Percentiles rank a stretch among this genome's conserved stretches.
These are phyloP conservation scores for Campopleginae sp. DNA, from an alignment of 2,888 invertebrate genomes.

Conservation along the genomic window DNA sequence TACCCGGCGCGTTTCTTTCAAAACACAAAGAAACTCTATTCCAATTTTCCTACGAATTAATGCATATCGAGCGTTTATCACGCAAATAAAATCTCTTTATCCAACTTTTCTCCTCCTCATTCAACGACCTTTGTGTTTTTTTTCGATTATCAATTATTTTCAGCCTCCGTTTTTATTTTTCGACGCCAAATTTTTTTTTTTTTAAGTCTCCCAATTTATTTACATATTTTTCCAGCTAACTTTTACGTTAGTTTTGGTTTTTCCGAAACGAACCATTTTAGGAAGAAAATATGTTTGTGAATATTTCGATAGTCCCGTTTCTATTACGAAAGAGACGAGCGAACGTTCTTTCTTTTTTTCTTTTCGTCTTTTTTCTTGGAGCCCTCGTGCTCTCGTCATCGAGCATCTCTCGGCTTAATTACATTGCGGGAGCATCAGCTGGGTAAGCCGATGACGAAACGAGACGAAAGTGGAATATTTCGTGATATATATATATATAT, in stretches of 20 bases:
- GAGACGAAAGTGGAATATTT: conserved; percentile 66
- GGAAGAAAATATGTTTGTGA: not conserved
- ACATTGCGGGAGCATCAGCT: conserved; percentile 60
- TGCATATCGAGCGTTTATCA: not conserved
- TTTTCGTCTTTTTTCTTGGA: not conserved
- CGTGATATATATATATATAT: not conserved
- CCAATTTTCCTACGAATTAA: not conserved
- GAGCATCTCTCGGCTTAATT: conserved; percentile 59
- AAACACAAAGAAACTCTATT: conserved; percentile 57
- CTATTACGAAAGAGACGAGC: conserved; percentile 10
- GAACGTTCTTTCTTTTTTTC: not conserved
- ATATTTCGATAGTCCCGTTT: not conserved
- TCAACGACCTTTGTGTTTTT: not conserved
- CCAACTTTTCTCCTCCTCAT: not conserved
- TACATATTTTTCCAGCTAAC: too few species aligned
- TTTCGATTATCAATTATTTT: not conserved
- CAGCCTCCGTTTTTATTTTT: not conserved
- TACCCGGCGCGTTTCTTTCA: conserved; percentile 36
- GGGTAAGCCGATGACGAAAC: conserved; percentile 69
- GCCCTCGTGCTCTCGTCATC: conserved; percentile 45
- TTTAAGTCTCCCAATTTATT: too few species aligned
- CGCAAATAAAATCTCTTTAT: not conserved
- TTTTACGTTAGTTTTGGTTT: too few species aligned
- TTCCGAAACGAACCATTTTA: too few species aligned
- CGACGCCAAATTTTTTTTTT: not conserved